These are phyloP conservation scores for Hypocryptadius cinnamomeus DNA, from an alignment of 2,113 vertebrate species.

Conservation along the genomic window DNA sequence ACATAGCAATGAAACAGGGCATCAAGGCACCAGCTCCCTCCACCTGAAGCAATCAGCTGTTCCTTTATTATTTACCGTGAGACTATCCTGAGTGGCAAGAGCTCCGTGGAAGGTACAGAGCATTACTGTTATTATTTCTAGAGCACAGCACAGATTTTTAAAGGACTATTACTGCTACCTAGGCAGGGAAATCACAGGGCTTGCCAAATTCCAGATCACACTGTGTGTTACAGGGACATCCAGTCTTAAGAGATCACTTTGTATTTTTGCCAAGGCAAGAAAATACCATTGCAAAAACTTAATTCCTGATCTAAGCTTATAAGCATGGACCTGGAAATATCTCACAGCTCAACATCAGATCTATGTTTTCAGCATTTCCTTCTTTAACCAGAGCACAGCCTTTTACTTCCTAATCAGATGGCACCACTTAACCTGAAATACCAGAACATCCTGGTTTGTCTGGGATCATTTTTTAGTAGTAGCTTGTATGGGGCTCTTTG, in stretches of 20 bases:
- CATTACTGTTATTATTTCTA: background rate
- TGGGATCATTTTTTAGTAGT: background rate
- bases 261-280: background rate
- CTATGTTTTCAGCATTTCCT: background rate
- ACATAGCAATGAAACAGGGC: background rate
- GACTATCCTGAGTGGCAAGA: background rate
- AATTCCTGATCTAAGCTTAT: background rate
- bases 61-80: background rate
- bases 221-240: background rate
- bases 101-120: background rate
- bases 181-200: background rate
- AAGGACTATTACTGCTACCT: background rate
- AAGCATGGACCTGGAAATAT: background rate
- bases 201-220: background rate
- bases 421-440: background rate
- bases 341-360: background rate
- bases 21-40: background rate
- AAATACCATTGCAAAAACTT: background rate
- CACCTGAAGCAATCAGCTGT: background rate
- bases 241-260: background rate
- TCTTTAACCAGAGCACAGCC: background rate
- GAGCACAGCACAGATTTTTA: background rate
- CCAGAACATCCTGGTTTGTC: accelerated
- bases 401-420: background rate
- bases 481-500: background rate